Base-by-base conservation (phyloP, 2,113 vertebrate genomes). In the Tichodroma muraria region DNA sequence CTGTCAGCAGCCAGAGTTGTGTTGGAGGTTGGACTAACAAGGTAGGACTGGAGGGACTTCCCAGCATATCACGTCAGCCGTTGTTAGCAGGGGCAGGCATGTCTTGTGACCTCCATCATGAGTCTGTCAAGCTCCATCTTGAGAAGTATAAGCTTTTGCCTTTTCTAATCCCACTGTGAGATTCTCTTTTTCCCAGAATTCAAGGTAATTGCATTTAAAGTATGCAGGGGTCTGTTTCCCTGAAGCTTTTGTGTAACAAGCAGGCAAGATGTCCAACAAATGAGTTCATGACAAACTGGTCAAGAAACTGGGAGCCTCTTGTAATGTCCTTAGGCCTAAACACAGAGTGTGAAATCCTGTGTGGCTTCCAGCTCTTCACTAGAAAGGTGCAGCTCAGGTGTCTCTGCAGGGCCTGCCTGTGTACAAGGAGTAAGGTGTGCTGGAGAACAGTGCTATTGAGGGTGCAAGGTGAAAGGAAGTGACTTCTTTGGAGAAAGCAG, bases 61-160 rank as follows among this genome's bases (percentile, higher is more conserved):
- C 49, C 35, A 18, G 82, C 54, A 4, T 54, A 59, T 90, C 90
- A 91, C n/a, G 85, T 83, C 68, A 90, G 76, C 50, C 35, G 63
- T 63, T 75, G 82, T 66, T 95, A 96, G 92, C 69, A 40, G 35
- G 38, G 52, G 54, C 56, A 93, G 90, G 27, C 79, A 44, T 50
- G 88, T 57, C 72, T 94, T 11, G 33, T 77, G 79, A 88, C 90
- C 82, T 93, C 85, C 82, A 78, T 95, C 96, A 52, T 38, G 88
- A 85, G 49, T 80, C 88, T 95, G 91, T 94, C 92, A 80, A 57
- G 68, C 76, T 77, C 64, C 64, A 80, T 95, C 90, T 80, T 0
- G 0, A 90, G 76, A 63, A 83, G 8, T 69, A 8, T 35, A 70
- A 85, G 76, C 71, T 90, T 93, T 94, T 93, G 68, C 92, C 63